phyloP scores from a whole-genome alignment of 2,113 vertebrate genomes.

The Enhydra lutris region DNA sequence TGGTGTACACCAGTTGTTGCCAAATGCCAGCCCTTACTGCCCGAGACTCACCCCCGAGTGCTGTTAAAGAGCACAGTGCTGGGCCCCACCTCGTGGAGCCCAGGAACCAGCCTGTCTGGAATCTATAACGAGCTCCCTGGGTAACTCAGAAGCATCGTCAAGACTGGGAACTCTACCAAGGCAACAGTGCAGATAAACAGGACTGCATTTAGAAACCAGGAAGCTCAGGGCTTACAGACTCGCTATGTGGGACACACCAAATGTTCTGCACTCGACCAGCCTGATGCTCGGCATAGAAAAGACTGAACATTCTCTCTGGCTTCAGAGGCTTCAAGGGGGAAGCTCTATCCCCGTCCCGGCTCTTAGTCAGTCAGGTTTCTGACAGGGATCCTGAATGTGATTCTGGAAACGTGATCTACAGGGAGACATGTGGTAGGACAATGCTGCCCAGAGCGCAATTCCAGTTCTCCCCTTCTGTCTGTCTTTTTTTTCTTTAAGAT shows the following conservation, averaged over 20 bases:
- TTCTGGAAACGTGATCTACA: neutral
- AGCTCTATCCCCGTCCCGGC: neutral
- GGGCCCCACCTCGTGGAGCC: neutral
- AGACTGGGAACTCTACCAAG: constrained; percentile 43
- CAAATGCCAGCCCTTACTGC: neutral
- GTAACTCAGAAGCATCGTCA: neutral
- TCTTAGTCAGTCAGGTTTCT: neutral
- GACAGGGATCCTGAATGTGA: neutral
- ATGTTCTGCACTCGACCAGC: neutral
- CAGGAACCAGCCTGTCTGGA: neutral
- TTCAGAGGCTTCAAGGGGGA: neutral
- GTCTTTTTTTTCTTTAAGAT: neutral
- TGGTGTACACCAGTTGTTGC: neutral
- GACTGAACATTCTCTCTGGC: neutral
- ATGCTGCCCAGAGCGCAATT: neutral
- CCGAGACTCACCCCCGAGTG: neutral
- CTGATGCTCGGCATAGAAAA: neutral
- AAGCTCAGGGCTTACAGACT: neutral
- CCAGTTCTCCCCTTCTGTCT: neutral
- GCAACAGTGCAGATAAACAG: neutral
- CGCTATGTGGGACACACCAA: neutral
- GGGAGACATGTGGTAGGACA: neutral
- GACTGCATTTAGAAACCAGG: constrained; percentile 23
- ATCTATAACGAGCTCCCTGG: constrained; percentile 22
- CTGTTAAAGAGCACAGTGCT: neutral